Evolutionary conservation across 2,888 invertebrate genomes (phyloP), one percentile per base, ranked within the genome.

Genomic region (Mechanitis messenoides): DNA sequence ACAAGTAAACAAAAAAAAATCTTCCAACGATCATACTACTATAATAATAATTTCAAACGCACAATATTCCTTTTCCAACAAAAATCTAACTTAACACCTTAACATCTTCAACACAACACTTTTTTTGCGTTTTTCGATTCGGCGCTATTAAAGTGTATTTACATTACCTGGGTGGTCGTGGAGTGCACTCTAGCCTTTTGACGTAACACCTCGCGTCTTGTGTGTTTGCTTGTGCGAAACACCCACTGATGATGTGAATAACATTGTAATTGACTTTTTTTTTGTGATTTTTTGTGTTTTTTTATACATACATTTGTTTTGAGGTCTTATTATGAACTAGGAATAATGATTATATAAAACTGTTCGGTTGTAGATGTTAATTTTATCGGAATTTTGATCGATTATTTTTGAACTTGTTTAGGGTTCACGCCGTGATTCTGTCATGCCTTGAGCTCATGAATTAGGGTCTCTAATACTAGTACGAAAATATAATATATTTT

Each of bases 151-250:
- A 72, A 65, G 69, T 65, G 59, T 74, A 71, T 74, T 72, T 71
- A 68, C 69, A 70, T 70, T 64, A 68, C 90, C 91, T 91, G 84
- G 89, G 87, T 89, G 91, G 91, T 91, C 92, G 91, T 92, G 91
- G 91, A 92, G 91, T 91, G 91, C 76, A 76, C 82, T 83, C 85
- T 85, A 66, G 68, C 65, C 84, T 68, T 73, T 77, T 83, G 83
- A 80, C 84, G 85, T 85, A 85, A 84, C 74, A 66, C 64, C 64
- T 66, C 57, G 46, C 65, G 58, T 65, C 65, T 65, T 61, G 60
- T 50, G 59, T 59, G 55, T 58, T 55, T 63, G 56, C 61, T 59
- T 59, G 58, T 60, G 66, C 61, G 64, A 64, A 66, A 65, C 63
- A 31, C 50, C 50, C 9, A 9, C 9, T 42, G 42, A 42, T 9